These are phyloP conservation scores for Corythaixoides concolor DNA, from an alignment of 2,113 vertebrate genomes.

Conservation along the genomic window DNA sequence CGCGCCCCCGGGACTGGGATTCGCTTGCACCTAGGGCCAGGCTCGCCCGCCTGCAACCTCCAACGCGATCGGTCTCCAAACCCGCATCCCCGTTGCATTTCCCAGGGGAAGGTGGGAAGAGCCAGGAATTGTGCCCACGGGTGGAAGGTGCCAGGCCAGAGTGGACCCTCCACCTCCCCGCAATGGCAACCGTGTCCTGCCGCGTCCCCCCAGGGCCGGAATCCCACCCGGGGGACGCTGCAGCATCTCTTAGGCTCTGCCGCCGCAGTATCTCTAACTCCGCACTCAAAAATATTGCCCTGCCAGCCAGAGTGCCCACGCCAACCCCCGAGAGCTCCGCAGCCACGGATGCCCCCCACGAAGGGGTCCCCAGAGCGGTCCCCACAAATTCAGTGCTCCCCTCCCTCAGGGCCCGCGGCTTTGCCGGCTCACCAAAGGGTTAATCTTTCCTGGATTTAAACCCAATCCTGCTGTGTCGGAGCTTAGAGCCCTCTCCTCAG, in stretches of 20 bases:
- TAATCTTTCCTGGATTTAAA: constrained; percentile 62
- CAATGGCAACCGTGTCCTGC: neutral
- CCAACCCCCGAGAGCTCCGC: neutral
- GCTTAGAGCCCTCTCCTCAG: constrained; percentile 61
- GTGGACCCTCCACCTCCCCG: neutral
- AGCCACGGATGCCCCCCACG: neutral
- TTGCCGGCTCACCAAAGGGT: constrained; percentile 43
- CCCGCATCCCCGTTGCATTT: rapidly evolving
- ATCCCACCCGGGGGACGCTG: neutral
- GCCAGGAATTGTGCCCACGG: neutral
- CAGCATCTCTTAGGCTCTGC: neutral
- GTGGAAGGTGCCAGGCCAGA: neutral
- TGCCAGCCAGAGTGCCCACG: neutral
- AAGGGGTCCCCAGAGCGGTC: neutral
- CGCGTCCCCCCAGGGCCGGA: neutral
- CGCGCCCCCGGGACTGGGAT: neutral
- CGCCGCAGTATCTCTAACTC: neutral
- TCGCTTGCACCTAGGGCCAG: neutral
- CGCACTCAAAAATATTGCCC: neutral
- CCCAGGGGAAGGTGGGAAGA: neutral
- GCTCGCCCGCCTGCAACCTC: neutral
- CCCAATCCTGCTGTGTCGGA: constrained; percentile 61
- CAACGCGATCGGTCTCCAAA: neutral
- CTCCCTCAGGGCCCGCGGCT: neutral
- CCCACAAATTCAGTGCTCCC: neutral